Evolutionary conservation across 2,888 invertebrate genomes (phyloP).

Genomic region (Mythimna pallens): DNA sequence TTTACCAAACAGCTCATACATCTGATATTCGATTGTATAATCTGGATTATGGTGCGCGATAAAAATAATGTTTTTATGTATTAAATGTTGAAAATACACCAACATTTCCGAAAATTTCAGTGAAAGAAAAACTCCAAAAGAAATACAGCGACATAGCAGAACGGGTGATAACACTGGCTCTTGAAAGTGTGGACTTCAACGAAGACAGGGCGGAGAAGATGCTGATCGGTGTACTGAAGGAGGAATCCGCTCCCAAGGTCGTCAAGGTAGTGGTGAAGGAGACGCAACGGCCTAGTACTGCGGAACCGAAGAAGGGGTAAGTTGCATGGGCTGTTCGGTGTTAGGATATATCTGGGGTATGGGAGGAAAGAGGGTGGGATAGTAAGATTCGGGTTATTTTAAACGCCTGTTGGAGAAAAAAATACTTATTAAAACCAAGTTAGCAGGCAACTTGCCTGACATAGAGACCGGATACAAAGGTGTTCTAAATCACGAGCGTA

Average conservation of each 20-base stretch:
- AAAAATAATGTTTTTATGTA: too few species aligned
- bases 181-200: constrained; percentile 97
- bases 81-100: neutral
- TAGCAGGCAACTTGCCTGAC: too few species aligned
- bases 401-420: too few species aligned
- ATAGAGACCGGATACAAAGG: too few species aligned
- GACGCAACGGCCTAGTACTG: constrained; percentile 62
- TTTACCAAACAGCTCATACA: too few species aligned
- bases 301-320: constrained; percentile 79
- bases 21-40: too few species aligned
- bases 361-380: neutral
- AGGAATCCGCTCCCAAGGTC: constrained; percentile 79
- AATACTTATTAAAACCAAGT: too few species aligned
- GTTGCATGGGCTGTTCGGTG: constrained; percentile 62
- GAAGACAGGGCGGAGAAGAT: constrained; percentile 95
- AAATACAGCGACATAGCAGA: constrained; percentile 95
- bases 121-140: constrained; percentile 92
- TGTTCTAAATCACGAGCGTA: too few species aligned
- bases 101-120: constrained; percentile 81
- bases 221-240: constrained; percentile 93
- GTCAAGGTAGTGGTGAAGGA: constrained; percentile 71
- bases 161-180: constrained; percentile 95
- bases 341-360: constrained; percentile 15
- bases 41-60: too few species aligned
- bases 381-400: constrained; percentile 11